Base-by-base conservation (phyloP, 2,888 invertebrate genomes). In the Cybosia mesomella region DNA sequence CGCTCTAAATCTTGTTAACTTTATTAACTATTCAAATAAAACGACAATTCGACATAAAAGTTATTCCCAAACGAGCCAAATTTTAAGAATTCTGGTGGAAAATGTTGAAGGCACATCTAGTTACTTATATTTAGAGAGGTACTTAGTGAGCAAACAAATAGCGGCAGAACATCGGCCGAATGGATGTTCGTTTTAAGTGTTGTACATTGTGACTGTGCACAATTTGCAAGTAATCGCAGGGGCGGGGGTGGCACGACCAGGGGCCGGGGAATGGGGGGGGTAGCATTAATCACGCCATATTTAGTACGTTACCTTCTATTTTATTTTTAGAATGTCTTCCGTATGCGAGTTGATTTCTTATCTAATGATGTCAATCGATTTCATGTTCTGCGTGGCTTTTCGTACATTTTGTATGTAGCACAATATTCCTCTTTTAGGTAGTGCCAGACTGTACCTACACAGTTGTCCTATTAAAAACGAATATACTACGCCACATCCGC, bases 241-340 rank as follows among this genome's bases (percentile, higher is more conserved):
- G 22, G n/a, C n/a, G 22, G 9, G 64, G 22, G 4, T 34, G 34
- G 13, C 39, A 34, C 15, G 32, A 13, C 18, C 9, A n/a, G n/a
- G 49, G 18, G 8, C 18, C 1, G n/a, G n/a, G 43, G 15, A 15
- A 7, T n/a, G 13, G 11, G 15, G 21, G 61, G 32, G 61, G 53
- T 10, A 10, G 63, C 75, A 69, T 78, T 75, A 72, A 72, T 78
- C 77, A 71, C 68, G 59, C 24, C 58, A 15, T 39, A 62, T 67
- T 67, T 58, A 63, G 15, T 54, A 58, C 32, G 62, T 34, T 71
- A 71, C 71, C 66, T 72, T 63, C 59, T 60, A 54, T 66, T n/a
- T n/a, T 77, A 68, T 71, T 62, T 72, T 70, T 64, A 65, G 39
- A 68, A 59, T 54, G 43, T 57, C 57, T 67, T 68, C 55, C 58